These are phyloP conservation scores for Amphipoea lucens DNA, from an alignment of 2,888 invertebrate species.

Conservation along the genomic window DNA sequence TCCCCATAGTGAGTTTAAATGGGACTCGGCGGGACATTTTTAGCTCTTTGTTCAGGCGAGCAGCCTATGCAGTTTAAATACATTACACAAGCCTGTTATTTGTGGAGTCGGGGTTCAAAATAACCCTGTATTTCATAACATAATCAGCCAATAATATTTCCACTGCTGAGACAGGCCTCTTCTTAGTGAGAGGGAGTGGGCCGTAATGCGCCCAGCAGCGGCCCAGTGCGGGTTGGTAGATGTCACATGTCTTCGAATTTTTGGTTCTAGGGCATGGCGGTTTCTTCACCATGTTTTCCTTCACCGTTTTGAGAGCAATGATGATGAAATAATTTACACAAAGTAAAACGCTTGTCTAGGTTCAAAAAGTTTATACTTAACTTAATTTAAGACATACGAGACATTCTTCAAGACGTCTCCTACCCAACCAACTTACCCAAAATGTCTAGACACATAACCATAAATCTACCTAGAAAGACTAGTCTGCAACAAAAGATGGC, in stretches of 20 bases:
- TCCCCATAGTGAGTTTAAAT: constrained; percentile 31
- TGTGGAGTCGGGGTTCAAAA: neutral
- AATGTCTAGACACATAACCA: constrained; percentile 13
- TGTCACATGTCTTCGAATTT: too few relatives aligned
- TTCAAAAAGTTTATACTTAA: too few relatives aligned
- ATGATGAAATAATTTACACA: too few relatives aligned
- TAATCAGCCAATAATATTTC: too few relatives aligned
- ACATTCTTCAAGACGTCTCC: neutral
- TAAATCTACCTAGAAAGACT: constrained; percentile 1
- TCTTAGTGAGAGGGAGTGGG: too few relatives aligned
- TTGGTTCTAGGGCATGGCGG: too few relatives aligned
- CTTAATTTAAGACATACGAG: neutral
- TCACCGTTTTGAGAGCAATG: too few relatives aligned
- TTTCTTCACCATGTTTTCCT: too few relatives aligned
- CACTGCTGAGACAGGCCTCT: too few relatives aligned
- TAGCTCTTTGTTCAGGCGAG: constrained; percentile 12
- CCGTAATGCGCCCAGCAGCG: too few relatives aligned
- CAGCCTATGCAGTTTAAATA: neutral
- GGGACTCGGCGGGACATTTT: neutral
- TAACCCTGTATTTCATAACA: neutral
- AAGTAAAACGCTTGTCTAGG: too few relatives aligned
- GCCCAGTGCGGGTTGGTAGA: too few relatives aligned
- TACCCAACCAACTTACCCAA: neutral
- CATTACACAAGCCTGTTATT: neutral
- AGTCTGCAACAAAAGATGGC: constrained; percentile 6